Percentiles rank a stretch among this genome's conserved stretches.
Conservation (phyloP, 2,888 invertebrate species). For the Eristalis intricaria region DNA sequence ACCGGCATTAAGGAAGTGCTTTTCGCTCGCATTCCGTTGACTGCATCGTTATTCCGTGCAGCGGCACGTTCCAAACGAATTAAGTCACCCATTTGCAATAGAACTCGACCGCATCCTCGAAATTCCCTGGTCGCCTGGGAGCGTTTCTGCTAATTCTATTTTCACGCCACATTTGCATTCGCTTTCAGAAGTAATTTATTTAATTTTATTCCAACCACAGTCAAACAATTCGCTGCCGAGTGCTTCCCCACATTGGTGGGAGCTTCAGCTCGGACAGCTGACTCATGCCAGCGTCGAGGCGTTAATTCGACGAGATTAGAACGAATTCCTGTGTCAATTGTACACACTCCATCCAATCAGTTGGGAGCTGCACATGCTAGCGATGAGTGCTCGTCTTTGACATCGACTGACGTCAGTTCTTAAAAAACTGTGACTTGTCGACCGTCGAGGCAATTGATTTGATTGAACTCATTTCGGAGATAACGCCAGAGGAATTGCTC, state of each 20-base stretch:
- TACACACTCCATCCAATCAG: background rate
- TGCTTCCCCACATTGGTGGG: background rate
- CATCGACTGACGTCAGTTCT: background rate
- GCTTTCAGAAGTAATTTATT: constrained; percentile 9
- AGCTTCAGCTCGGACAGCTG: background rate
- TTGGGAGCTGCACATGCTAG: background rate
- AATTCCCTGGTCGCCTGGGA: background rate
- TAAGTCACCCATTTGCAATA: background rate
- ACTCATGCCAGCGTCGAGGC: background rate
- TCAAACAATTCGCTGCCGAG: background rate
- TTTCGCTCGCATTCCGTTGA: background rate
- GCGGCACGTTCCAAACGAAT: background rate
- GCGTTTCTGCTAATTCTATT: background rate
- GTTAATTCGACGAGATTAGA: background rate
- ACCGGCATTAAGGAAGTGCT: background rate
- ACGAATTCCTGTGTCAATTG: background rate
- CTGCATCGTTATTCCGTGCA: background rate
- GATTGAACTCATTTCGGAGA: background rate
- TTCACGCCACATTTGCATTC: constrained; percentile 3
- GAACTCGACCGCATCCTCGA: background rate
- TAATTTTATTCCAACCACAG: no score
- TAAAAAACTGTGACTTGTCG: background rate
- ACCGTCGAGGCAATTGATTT: background rate
- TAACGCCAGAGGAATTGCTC: background rate
- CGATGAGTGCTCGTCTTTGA: background rate